Base-by-base conservation (phyloP, 1,140 invertebrate species). In the Heterodera schachtii region DNA sequence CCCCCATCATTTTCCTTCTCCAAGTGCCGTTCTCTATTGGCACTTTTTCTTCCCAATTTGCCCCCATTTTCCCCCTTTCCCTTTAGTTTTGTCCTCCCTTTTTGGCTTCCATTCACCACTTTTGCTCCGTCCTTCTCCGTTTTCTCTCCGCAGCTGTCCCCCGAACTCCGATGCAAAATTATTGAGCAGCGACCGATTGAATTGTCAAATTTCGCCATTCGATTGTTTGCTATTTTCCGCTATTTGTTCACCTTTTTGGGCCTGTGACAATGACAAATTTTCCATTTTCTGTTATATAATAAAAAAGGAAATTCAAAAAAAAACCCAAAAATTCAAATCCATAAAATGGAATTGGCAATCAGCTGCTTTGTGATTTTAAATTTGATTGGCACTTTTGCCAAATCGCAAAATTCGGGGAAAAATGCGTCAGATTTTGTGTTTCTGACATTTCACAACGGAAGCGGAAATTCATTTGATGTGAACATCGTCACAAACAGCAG, bases 351-450 rank as follows among this genome's bases (percentile, higher is more conserved):
- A 31, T 31, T 64, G 11, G 16, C 66, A 19, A 19, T 76, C 57
- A 6, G 16, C 0, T 6, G 7, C 16, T 3, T 75, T 16, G 19
- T 75, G 44, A 5, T 75, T 2, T 16, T 52, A 3, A 46, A 11
- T 52, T 75, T 75, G 31, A 47, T 44, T 52, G 44, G 13, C 57
- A 57, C 66, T 57, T 76, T 31, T 60, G 74, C 44, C 19, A 21
- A 76, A n/a, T 47, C 16, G 6, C 57, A 76, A 64, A 31, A 52
- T 7, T 60, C 44, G 66, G 16, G 43, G 3, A 76, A 76, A 57
- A 44, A 52, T 47, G 41, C 31, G 43, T 31, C 74, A 16, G 57
- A 76, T 76, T 76, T 76, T 76, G 66, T 76, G 57, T 76, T 76
- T 76, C 19, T 76, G 44, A 76, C 74, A 16, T 76, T 76, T 76